Percentiles rank a stretch among this genome's conserved stretches.
Evolutionary conservation across 2,797 vertebrate species (phyloP).

Genomic region (Rhyacichthys aspro): DNA sequence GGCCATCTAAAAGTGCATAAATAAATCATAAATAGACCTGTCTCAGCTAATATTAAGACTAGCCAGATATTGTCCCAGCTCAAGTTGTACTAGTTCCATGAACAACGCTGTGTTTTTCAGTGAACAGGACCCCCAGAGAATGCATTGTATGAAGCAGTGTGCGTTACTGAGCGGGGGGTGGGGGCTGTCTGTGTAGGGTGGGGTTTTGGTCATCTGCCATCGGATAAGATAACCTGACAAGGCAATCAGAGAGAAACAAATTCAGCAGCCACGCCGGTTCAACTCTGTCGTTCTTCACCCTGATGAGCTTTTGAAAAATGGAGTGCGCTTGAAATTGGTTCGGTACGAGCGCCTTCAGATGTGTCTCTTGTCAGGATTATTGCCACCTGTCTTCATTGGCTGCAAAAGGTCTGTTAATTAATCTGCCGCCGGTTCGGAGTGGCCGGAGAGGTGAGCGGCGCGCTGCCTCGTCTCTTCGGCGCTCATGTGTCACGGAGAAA

Average conservation of each 20-base stretch:
- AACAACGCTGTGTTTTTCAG: not conserved
- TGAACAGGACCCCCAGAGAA: slow-evolving; percentile 43
- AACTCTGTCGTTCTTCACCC: slow-evolving; percentile 77
- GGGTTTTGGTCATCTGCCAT: slow-evolving; percentile 78
- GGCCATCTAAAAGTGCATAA: no score
- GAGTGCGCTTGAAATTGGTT: slow-evolving; percentile 80
- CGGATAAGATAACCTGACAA: slow-evolving; percentile 83
- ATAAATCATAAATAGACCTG: no score
- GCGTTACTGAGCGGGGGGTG: slow-evolving; percentile 40
- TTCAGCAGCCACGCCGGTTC: slow-evolving; percentile 73
- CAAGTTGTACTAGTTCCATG: no score
- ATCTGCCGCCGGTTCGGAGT: slow-evolving; percentile 70
- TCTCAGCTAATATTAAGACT: no score
- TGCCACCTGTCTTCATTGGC: slow-evolving; percentile 85
- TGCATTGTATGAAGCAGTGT: slow-evolving; percentile 48
- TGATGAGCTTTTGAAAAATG: slow-evolving; percentile 86
- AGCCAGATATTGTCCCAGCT: no score
- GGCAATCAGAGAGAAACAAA: slow-evolving; percentile 83
- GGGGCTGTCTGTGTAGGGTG: slow-evolving; percentile 62
- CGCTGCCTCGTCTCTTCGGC: slow-evolving; percentile 26
- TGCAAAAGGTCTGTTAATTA: slow-evolving; percentile 80
- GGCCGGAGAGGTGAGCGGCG: slow-evolving; percentile 45
- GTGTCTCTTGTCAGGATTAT: slow-evolving; percentile 82
- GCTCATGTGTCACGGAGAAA: slow-evolving; percentile 27
- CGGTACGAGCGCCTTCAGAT: slow-evolving; percentile 81